Evolutionary conservation across 2,797 vertebrate genomes (phyloP).

Genomic region (Parauchenoglanis ngamensis): DNA sequence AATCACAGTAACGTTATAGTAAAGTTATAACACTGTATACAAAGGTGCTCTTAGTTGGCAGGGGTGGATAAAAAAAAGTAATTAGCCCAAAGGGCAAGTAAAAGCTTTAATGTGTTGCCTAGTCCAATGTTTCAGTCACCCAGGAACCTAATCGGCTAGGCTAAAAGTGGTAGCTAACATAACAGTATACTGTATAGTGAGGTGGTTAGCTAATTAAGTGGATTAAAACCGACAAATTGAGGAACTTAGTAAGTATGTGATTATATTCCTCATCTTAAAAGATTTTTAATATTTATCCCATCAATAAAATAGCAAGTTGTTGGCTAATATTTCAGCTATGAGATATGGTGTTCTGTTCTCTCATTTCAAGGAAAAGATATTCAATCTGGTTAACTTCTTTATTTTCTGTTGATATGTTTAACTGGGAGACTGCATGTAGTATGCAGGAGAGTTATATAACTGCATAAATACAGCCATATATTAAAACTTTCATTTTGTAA

Average conservation of each 20-base stretch:
- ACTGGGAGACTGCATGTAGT: background rate
- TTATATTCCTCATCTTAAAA: background rate
- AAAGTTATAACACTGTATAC: background rate
- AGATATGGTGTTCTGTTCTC: background rate
- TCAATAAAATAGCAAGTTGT: background rate
- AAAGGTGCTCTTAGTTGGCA: background rate
- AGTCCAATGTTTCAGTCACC: background rate
- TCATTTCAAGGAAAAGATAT: background rate
- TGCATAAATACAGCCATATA: background rate
- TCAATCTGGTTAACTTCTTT: background rate
- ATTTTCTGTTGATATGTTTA: background rate
- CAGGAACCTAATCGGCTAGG: background rate
- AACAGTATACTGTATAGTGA: background rate
- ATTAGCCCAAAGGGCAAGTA: background rate
- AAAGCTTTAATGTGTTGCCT: background rate
- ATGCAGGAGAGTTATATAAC: background rate
- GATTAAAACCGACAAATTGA: background rate
- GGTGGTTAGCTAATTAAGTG: background rate
- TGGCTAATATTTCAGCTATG: background rate
- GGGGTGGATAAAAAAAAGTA: background rate
- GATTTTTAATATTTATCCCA: background rate
- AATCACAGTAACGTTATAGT: background rate
- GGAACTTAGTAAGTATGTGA: background rate
- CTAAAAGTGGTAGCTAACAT: too few relatives aligned
- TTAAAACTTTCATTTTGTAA: background rate